Evolutionary conservation across 2,113 vertebrate species (phyloP).

Genomic region (Vulpes lagopus): DNA sequence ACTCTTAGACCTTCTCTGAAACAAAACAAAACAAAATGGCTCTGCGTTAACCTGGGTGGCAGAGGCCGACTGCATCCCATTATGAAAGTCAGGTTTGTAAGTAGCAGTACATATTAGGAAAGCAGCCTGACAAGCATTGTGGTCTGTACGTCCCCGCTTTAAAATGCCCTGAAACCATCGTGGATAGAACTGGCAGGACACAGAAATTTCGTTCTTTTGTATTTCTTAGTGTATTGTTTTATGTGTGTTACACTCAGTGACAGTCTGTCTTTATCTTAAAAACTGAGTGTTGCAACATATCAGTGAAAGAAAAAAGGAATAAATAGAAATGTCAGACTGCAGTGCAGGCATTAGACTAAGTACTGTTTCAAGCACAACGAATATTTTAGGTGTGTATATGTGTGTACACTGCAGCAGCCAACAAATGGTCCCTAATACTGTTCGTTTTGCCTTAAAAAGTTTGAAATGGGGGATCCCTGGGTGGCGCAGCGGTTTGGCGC

Average conservation of each 20-base stretch:
- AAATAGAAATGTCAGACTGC: not conserved
- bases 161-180: not conserved
- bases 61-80: not conserved
- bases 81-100: not conserved
- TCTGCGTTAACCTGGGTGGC: not conserved
- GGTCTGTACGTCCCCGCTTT: not conserved
- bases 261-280: not conserved
- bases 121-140: not conserved
- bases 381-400: not conserved
- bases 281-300: not conserved
- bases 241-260: not conserved
- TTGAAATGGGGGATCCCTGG: no score
- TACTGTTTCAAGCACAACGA: not conserved
- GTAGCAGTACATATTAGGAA: not conserved
- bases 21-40: not conserved
- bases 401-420: not conserved
- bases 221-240: not conserved
- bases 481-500: no score
- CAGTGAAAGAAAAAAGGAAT: not conserved
- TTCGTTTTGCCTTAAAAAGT: not conserved
- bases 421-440: not conserved
- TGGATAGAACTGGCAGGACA: not conserved
- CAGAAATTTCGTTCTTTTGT: slow-evolving; percentile 17
- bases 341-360: not conserved
- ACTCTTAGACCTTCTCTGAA: not conserved